phyloP scores from a whole-genome alignment of 1,140 invertebrate species.

The Drosophila malerkotliana region DNA sequence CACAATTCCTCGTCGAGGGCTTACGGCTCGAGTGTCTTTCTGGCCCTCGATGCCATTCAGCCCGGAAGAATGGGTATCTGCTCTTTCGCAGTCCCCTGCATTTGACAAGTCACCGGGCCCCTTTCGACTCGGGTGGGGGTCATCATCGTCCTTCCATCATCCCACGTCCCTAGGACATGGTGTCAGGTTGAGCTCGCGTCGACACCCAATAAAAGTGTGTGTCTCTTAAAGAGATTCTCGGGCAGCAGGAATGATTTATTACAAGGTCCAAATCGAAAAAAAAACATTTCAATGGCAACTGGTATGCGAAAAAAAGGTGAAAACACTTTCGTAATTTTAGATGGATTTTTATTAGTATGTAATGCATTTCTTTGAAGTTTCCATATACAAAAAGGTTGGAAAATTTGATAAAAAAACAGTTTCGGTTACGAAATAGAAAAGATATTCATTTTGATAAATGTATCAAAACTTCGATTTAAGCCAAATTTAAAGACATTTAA shows the following conservation, averaged over 20 bases:
- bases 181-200: constrained; percentile 17
- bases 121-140: constrained; percentile 4
- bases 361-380: no score
- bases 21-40: constrained; percentile 60
- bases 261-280: neutral
- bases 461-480: no score
- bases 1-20: constrained; percentile 69
- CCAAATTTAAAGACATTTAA: no score
- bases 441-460: no score
- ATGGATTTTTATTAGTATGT: neutral
- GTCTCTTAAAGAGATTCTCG: neutral
- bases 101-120: constrained; percentile 18
- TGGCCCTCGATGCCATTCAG: constrained; percentile 69
- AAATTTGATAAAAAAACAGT: no score
- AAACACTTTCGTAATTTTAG: neutral
- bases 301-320: neutral
- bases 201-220: constrained; percentile 21
- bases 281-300: neutral
- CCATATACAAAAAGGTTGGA: no score
- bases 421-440: no score
- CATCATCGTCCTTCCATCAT: constrained; percentile 30
- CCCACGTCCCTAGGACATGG: constrained; percentile 12
- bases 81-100: constrained; percentile 62
- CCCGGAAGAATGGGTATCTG: constrained; percentile 38
- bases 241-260: constrained; percentile 22